Evolutionary conservation across 2,797 vertebrate species (phyloP).

Genomic region (Xerus rutilus): DNA sequence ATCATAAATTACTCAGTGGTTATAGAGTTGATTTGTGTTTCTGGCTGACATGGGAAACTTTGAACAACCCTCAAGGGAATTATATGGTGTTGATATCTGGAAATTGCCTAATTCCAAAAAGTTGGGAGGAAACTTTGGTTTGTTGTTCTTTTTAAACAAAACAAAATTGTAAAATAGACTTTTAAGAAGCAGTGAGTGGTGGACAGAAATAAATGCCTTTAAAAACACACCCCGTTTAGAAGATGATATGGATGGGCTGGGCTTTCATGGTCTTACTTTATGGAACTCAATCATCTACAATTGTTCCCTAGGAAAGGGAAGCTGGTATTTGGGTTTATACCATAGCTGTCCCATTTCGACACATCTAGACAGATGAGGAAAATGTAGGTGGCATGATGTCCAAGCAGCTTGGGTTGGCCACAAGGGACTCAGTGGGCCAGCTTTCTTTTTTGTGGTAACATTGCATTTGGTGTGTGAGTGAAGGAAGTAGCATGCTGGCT

Average conservation of each 20-base stretch:
- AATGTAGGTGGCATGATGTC: not conserved
- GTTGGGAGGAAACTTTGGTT: constrained; percentile 68
- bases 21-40: constrained; percentile 54
- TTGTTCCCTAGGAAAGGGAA: not conserved
- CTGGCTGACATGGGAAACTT: constrained; percentile 57
- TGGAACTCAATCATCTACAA: not conserved
- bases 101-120: constrained; percentile 9
- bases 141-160: constrained; percentile 45
- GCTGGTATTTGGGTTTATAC: not conserved
- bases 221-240: constrained; percentile 38
- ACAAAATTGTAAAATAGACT: constrained; percentile 32
- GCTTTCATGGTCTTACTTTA: not conserved
- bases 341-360: not conserved
- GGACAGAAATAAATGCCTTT: constrained; percentile 1
- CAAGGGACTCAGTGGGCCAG: not conserved
- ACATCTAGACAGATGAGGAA: not conserved
- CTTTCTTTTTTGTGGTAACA: not conserved
- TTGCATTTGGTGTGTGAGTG: not conserved
- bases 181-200: not conserved
- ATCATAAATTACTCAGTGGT: constrained; percentile 61
- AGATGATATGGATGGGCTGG: not conserved
- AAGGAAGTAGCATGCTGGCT: not conserved
- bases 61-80: constrained; percentile 60
- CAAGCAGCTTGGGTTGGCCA: not conserved
- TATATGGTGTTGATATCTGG: not conserved